These are phyloP conservation scores for Phocides pigmalion DNA, from an alignment of 1,140 invertebrate genomes.

Conservation along the genomic window DNA sequence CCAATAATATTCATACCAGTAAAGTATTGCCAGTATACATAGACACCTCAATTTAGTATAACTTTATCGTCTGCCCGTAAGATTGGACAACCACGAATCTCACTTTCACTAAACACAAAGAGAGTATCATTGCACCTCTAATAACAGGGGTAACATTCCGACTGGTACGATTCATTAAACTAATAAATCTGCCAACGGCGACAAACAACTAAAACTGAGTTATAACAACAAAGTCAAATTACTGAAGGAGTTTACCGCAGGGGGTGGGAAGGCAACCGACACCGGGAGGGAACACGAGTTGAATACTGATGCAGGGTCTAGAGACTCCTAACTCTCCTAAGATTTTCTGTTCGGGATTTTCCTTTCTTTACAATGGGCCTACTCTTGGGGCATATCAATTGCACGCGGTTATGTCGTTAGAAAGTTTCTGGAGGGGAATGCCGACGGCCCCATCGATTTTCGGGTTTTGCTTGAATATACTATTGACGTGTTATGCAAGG, in stretches of 20 bases:
- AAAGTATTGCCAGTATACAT: too few species aligned
- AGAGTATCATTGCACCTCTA: constrained; percentile 26
- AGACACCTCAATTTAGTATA: too few species aligned
- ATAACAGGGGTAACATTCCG: constrained; percentile 47
- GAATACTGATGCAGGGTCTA: constrained; percentile 74
- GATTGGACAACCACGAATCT: too few species aligned
- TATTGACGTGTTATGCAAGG: constrained; percentile 41
- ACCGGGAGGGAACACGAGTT: constrained; percentile 60
- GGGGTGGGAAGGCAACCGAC: constrained; percentile 62
- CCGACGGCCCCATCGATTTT: constrained; percentile 73
- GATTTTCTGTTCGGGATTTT: constrained; percentile 83
- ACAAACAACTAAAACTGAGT: constrained; percentile 82
- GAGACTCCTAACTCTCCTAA: constrained; percentile 76
- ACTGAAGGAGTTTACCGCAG: constrained; percentile 79
- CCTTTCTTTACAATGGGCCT: constrained; percentile 83
- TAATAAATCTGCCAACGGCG: constrained; percentile 78
- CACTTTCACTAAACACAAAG: constrained; percentile 8
- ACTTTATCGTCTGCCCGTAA: too few species aligned
- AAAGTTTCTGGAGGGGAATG: constrained; percentile 73
- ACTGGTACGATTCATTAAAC: constrained; percentile 68
- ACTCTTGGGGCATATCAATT: constrained; percentile 83
- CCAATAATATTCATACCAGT: too few species aligned
- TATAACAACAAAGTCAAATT: constrained; percentile 84
- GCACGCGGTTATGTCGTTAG: constrained; percentile 83
- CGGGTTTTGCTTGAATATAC: constrained; percentile 58